Base-by-base conservation (phyloP, 2,888 invertebrate genomes). In the Eupithecia vulgata region DNA sequence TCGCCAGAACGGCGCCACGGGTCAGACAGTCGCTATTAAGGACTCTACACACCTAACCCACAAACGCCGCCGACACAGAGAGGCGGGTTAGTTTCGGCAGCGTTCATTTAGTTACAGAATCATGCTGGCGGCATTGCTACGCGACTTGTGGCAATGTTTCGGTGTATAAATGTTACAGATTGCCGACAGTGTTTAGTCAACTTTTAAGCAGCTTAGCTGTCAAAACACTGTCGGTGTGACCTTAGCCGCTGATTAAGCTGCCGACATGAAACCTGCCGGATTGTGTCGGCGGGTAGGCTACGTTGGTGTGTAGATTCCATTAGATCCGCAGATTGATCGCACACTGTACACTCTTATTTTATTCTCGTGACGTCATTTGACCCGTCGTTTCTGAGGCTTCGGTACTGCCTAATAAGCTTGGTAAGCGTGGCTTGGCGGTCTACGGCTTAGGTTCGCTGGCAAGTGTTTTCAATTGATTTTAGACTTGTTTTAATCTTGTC, bases 261-360 rank as follows among this genome's bases (percentile, higher is more conserved):
- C 48, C n/a, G 21, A 21, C 48, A 21, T 52, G 4, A 52, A 52
- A 52, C 21, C 21, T n/a, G n/a, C 10, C 57, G 25, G 57, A 1
- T 52, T 25, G 21, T 57, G 57, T 57, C 57, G 57, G 57, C 57
- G 25, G 12, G 25, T 25, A 10, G 12, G 48, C 48, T 5, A n/a
- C 21, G 3, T 21, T 52, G 13, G 57, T 57, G 57, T 57, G 25
- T 57, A 25, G 21, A 13, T 25, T 1, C 57, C 57, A 21, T 57
- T 91, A 90, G 84, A 87, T 83, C 87, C 87, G 87, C 88, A 90
- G 92, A 92, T 92, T 93, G 92, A 92, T 92, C 91, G 91, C 81
- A 85, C 89, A 87, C 86, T 83, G 88, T 88, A 88, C 87, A 79
- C 81, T 82, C 83, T 85, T 82, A 84, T 84, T 85, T 85, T 83